Base-by-base conservation (phyloP, 2,113 vertebrate species). In the Rhombomys opimus region DNA sequence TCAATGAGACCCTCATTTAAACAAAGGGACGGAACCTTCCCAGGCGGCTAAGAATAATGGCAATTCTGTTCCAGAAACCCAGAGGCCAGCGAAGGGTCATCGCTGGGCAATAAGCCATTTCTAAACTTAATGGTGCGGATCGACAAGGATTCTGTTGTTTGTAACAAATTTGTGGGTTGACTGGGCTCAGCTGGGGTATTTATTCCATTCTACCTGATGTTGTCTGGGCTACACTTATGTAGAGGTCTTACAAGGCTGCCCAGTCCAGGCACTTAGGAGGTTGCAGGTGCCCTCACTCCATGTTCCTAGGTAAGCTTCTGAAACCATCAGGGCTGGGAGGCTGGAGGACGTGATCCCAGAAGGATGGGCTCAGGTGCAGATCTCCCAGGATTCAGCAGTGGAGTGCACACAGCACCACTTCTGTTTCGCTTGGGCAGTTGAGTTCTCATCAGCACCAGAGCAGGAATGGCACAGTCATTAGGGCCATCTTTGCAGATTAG, bases 41-140 rank as follows among this genome's bases (percentile, higher is more conserved):
- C 46, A 78, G 91, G 57, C 76, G 77, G 84, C 46, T 87, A 89
- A 92, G 86, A 95, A 61, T 92, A 93, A 89, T 92, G 80, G 94
- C 61, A 76, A 7, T 89, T 93, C 59, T 96, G 54, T 95, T 97
- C n/a, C 68, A 93, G 92, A 96, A 90, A 93, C 59, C 59, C 65
- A 78, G 81, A 78, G n/a, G 35, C 38, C 78, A 92, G 73, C 50
- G 13, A 41, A 82, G 13, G 50, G 32, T 25, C 85, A 77, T 41
- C 50, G 30, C 20, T 63, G 65, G 46, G 65, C 38, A 78, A 57
- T 41, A 92, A 93, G 90, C 70, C 50, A 67, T 30, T 27, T 63
- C 32, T 0, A 57, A 93, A 76, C 41, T 22, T 72, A 87, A 86
- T 82, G 85, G 46, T 46, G 30, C 76, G 67, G 72, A 80, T 46